Evolutionary conservation across 2,888 invertebrate genomes (phyloP).

Genomic region (Plagiodera versicolora): DNA sequence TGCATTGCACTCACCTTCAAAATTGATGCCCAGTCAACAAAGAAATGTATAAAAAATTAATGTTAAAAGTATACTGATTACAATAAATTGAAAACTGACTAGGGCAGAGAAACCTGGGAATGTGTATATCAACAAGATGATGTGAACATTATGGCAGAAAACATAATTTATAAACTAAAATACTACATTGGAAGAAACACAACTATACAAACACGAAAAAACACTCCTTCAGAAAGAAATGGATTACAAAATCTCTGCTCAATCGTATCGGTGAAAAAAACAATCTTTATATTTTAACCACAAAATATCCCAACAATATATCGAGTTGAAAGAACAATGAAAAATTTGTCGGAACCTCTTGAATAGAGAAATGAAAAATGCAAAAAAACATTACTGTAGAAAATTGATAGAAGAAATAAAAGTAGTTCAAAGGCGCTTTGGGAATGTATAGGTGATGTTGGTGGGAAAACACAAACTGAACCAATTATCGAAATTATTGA

Average conservation of each 20-base stretch:
- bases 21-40: not conserved
- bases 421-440: too few relatives aligned
- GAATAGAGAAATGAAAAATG: too few relatives aligned
- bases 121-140: slow-evolving; percentile 1
- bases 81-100: not conserved
- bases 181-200: not conserved
- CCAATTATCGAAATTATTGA: too few relatives aligned
- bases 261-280: not conserved
- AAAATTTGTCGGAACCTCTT: too few relatives aligned
- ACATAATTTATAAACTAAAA: too few relatives aligned
- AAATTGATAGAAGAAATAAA: too few relatives aligned
- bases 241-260: not conserved
- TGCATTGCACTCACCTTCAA: slow-evolving; percentile 6
- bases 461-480: too few relatives aligned
- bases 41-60: not conserved
- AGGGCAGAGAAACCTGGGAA: not conserved
- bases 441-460: too few relatives aligned
- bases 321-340: too few relatives aligned
- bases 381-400: too few relatives aligned
- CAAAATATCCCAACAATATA: too few relatives aligned
- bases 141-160: not conserved
- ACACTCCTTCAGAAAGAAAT: slow-evolving; percentile 1
- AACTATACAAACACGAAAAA: not conserved
- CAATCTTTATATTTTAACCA: too few relatives aligned
- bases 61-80: not conserved